A percentile compares a stretch with the other conserved stretches of the same genome.
Conservation (phyloP, 1,140 invertebrate species). For the Drosophila lini region DNA sequence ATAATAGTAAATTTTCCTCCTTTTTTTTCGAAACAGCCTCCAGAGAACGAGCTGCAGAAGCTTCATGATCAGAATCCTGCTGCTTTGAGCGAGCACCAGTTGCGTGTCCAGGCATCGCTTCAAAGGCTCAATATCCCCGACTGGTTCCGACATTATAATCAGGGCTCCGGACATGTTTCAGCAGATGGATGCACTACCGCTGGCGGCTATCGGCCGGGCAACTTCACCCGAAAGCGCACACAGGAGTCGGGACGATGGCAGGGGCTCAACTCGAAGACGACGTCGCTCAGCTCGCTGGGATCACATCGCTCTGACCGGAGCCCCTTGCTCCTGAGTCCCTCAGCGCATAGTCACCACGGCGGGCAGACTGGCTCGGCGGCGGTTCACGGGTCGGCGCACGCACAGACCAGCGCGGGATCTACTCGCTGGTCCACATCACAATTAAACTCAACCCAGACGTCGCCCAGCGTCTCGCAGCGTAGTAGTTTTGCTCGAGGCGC, state of each 20-base stretch:
- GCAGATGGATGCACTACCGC: conserved; percentile 75
- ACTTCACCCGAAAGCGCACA: conserved; percentile 87
- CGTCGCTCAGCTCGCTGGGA: conserved; percentile 89
- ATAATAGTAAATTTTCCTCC: conserved; percentile 55
- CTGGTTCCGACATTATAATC: conserved; percentile 88
- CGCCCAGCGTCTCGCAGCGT: conserved; percentile 85
- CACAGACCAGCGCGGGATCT: conserved; percentile 82
- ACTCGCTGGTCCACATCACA: conserved; percentile 94
- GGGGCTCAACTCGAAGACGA: conserved; percentile 91
- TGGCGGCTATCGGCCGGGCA: conserved; percentile 74
- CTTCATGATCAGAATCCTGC: conserved; percentile 85
- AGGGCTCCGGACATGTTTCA: conserved; percentile 81
- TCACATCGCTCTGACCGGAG: conserved; percentile 83
- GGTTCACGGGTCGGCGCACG: background rate
- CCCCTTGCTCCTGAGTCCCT: conserved; percentile 82
- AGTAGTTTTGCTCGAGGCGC: conserved; percentile 82
- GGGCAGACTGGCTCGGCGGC: conserved; percentile 57
- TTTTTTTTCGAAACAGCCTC: conserved; percentile 88
- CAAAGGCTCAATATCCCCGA: conserved; percentile 97
- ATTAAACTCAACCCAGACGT: conserved; percentile 90
- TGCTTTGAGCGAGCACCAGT: conserved; percentile 94
- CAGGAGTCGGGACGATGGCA: conserved; percentile 90
- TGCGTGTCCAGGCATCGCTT: conserved; percentile 95
- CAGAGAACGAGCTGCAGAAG: conserved; percentile 96
- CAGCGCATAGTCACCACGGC: conserved; percentile 83